A percentile compares a stretch with the other conserved stretches of the same genome.
phyloP scores from a whole-genome alignment of 1,140 invertebrate species.

The Drosophila willistoni region DNA sequence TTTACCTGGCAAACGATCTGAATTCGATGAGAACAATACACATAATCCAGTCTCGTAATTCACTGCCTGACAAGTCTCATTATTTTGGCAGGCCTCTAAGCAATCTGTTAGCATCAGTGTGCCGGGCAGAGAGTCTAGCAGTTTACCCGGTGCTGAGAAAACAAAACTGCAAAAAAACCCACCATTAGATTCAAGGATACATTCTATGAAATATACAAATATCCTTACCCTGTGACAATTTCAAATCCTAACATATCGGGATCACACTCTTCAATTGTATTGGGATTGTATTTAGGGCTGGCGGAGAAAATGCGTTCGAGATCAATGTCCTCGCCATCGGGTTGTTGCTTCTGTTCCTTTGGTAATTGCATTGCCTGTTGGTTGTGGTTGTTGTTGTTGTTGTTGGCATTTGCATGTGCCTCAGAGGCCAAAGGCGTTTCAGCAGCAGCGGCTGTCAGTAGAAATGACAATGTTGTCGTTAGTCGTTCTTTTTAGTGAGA shows the following conservation, averaged over 20 bases:
- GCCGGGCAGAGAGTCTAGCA: conserved; percentile 93
- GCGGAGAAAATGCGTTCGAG: conserved; percentile 32
- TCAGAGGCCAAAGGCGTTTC: conserved; percentile 10
- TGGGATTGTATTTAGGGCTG: conserved; percentile 29
- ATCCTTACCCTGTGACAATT: conserved; percentile 90
- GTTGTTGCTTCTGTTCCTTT: conserved; percentile 41
- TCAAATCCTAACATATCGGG: conserved; percentile 95
- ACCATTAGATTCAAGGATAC: not conserved
- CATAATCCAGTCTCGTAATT: conserved; percentile 97
- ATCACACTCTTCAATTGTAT: conserved; percentile 86
- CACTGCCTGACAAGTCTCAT: conserved; percentile 92
- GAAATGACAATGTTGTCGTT: conserved; percentile 54
- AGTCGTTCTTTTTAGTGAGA: conserved; percentile 19
- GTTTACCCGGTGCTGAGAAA: conserved; percentile 93
- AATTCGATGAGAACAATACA: conserved; percentile 94
- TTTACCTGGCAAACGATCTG: conserved; percentile 92
- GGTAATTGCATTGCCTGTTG: conserved; percentile 43
- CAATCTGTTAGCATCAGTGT: conserved; percentile 96
- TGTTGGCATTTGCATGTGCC: conserved; percentile 22
- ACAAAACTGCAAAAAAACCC: conserved; percentile 86
- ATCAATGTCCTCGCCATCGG: conserved; percentile 32
- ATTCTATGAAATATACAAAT: not conserved
- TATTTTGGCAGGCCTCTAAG: conserved; percentile 93
- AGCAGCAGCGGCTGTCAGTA: conserved; percentile 35
- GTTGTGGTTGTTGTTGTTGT: conserved; percentile 31